Conservation (phyloP, 2,888 invertebrate genomes). For the Diadegma fenestrale region DNA sequence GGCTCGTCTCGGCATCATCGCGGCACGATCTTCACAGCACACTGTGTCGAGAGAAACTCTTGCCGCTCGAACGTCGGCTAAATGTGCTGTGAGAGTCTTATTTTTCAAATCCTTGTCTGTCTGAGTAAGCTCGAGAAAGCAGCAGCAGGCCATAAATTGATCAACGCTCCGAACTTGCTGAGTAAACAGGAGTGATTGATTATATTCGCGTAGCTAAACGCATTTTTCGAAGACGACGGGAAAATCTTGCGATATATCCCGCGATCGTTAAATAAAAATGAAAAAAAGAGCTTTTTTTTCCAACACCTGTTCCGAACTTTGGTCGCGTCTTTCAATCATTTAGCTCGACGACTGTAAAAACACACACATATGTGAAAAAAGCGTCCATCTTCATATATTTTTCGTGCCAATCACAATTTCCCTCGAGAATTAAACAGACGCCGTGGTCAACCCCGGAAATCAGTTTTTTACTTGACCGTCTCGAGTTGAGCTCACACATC, state of each 20-base stretch:
- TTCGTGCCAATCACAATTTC: constrained; percentile 11
- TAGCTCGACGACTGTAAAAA: not conserved
- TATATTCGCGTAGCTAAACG: constrained; percentile 70
- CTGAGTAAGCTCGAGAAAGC: constrained; percentile 57
- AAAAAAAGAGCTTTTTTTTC: not conserved
- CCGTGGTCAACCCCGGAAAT: not conserved
- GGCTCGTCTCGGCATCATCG: constrained; percentile 76
- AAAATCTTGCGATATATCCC: constrained; percentile 52
- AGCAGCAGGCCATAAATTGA: constrained; percentile 76
- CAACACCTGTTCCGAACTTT: not conserved
- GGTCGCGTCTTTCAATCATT: not conserved
- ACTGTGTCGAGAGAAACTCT: constrained; percentile 60
- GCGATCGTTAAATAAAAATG: constrained; percentile 8
- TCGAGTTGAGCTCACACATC: not conserved
- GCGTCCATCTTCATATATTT: constrained; percentile 18
- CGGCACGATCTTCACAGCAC: constrained; percentile 76
- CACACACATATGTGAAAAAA: not conserved
- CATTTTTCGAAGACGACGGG: constrained; percentile 63
- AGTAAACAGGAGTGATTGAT: constrained; percentile 70
- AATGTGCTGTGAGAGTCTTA: constrained; percentile 43
- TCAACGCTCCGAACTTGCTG: constrained; percentile 55
- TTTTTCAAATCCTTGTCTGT: constrained; percentile 17
- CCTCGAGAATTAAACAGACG: not conserved
- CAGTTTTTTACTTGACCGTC: constrained; percentile 8
- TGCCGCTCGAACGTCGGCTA: constrained; percentile 50